Evolutionary conservation across 1,140 invertebrate species (phyloP).

Genomic region (Heliothis subflexa): DNA sequence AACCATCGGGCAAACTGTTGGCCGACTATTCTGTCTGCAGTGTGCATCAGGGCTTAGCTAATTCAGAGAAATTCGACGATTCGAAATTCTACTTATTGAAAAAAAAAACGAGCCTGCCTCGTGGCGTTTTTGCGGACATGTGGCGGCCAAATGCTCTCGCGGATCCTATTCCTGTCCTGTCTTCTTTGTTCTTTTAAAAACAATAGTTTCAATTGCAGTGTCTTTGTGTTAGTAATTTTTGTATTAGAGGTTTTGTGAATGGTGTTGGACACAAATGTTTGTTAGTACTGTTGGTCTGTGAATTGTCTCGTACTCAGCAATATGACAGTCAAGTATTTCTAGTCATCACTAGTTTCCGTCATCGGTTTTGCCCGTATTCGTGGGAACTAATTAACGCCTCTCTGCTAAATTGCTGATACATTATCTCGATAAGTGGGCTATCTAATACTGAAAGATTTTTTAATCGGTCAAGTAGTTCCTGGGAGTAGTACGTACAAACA

Average conservation of each 20-base stretch:
- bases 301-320: not conserved
- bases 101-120: conserved; percentile 59
- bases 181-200: conserved; percentile 71
- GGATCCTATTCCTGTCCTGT: conserved; percentile 61
- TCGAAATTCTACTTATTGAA: no score
- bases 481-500: no score
- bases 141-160: conserved; percentile 71
- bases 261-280: conserved; percentile 13
- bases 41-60: not conserved
- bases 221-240: conserved; percentile 56
- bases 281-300: not conserved
- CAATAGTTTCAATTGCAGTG: conserved; percentile 43
- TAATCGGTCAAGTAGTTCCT: no score
- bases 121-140: conserved; percentile 68
- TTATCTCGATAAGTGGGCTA: no score
- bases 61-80: conserved; percentile 56
- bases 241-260: conserved; percentile 1
- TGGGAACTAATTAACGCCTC: no score
- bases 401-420: no score
- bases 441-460: no score
- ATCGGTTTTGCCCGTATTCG: no score
- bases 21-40: not conserved
- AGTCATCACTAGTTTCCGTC: no score
- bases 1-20: no score
- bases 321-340: no score